A percentile compares a stretch with the other conserved stretches of the same genome.
These are phyloP conservation scores for Drosophila ustulata DNA, from an alignment of 2,888 invertebrate species.

Conservation along the genomic window DNA sequence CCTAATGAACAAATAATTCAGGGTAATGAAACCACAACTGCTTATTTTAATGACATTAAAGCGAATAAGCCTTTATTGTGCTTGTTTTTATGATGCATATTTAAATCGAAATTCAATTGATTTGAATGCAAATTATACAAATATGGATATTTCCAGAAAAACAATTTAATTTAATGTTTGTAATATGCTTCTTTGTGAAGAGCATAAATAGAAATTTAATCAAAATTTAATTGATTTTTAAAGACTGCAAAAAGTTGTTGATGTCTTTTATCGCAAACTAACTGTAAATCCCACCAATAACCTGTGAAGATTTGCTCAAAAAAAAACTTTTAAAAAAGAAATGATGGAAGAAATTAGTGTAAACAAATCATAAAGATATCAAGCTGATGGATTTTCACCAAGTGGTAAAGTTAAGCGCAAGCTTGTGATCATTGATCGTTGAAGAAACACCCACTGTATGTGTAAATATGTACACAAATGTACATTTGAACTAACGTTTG, in stretches of 20 bases:
- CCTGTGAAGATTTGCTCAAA: no score
- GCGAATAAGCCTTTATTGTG: neutral
- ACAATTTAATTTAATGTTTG: no score
- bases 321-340: no score
- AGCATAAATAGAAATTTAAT: no score
- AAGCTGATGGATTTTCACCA: slow-evolving; percentile 3
- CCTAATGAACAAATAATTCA: slow-evolving; percentile 8
- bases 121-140: neutral
- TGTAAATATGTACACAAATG: no score
- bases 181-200: no score
- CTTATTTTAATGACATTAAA: neutral
- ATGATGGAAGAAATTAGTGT: neutral
- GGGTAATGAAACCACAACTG: neutral
- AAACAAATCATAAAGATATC: slow-evolving; percentile 7
- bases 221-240: no score
- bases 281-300: no score
- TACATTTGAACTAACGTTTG: no score
- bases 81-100: neutral
- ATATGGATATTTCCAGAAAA: no score
- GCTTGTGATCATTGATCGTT: neutral
- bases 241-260: no score
- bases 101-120: neutral
- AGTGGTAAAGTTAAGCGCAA: neutral
- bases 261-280: no score
- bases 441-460: neutral